Evolutionary conservation across 2,797 vertebrate genomes (phyloP), one percentile per base, ranked within the genome.

Genomic region (Propithecus perrieri): DNA sequence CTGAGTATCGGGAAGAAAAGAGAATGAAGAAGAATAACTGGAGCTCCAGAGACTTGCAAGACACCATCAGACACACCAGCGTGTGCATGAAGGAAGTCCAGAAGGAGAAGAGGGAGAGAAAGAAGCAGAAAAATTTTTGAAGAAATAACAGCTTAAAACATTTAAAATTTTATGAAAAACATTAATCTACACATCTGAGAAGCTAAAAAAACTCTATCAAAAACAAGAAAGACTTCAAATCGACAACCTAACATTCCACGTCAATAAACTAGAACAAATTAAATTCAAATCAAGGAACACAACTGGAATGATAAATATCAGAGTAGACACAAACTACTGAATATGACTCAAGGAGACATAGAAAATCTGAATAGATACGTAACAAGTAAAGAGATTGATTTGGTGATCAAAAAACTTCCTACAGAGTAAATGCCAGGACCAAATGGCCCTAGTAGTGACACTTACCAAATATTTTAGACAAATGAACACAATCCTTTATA

Each of bases 1-100:
- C 71, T 46, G 14, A 30, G 41, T 26, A 74, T 46, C 41, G 18
- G 71, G 43, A 9, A 28, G 28, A 17, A 46, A 18, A 74, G 43
- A 46, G 71, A 74, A 74, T 74, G 15, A 74, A 30, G 26, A 50
- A 33, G 74, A 50, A 4, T 7, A 7, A 12, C 33, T 17, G 9
- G n/a, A 20, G 69, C 17, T 8, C 48, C 20, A 8, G 11, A 61
- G 12, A 10, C 11, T 1, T 0, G 2, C 3, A 4, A 33, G 18
- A 74, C 41, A 46, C 26, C 4, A 9, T 46, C 2, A 43, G 43
- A 46, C 7, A 8, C 43, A 17, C 28, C 41, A 74, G 15, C 41
- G 10, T 30, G 30, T 1, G 26, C 43, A 5, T 30, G 17, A 46
- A 15, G 8, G 43, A 41, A 9, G 14, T 74, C 26, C 71, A 17